These are phyloP conservation scores for Armadillidium nasatum DNA, from an alignment of 1,140 invertebrate genomes.

Conservation along the genomic window DNA sequence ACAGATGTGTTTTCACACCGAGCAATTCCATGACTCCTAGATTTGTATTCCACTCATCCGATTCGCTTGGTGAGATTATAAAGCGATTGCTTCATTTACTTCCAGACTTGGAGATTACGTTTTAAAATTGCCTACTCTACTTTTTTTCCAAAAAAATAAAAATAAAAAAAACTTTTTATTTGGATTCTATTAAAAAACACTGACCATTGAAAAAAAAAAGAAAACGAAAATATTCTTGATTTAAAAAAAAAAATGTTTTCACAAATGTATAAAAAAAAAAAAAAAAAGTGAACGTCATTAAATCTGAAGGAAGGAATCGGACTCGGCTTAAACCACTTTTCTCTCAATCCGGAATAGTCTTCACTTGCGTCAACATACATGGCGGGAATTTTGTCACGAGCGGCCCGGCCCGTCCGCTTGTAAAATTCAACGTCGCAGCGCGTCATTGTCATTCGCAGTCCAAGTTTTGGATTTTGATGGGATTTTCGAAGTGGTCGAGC, in stretches of 20 bases:
- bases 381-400: neutral
- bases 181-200: no score
- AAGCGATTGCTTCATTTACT: neutral
- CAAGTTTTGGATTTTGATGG: constrained; percentile 3
- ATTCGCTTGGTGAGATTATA: neutral
- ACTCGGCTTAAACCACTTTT: neutral
- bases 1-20: neutral
- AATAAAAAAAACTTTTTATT: neutral
- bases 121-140: neutral
- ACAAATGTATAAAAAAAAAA: neutral
- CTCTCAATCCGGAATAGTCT: constrained; percentile 3
- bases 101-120: neutral
- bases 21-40: constrained; percentile 7
- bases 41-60: neutral
- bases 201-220: no score
- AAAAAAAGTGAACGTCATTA: neutral
- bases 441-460: neutral
- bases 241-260: no score
- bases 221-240: no score
- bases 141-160: neutral
- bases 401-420: neutral
- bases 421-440: neutral
- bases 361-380: neutral
- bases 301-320: neutral
- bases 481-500: neutral